These are phyloP conservation scores for Phytoseiulus persimilis DNA, from an alignment of 2,888 invertebrate species.

Conservation along the genomic window DNA sequence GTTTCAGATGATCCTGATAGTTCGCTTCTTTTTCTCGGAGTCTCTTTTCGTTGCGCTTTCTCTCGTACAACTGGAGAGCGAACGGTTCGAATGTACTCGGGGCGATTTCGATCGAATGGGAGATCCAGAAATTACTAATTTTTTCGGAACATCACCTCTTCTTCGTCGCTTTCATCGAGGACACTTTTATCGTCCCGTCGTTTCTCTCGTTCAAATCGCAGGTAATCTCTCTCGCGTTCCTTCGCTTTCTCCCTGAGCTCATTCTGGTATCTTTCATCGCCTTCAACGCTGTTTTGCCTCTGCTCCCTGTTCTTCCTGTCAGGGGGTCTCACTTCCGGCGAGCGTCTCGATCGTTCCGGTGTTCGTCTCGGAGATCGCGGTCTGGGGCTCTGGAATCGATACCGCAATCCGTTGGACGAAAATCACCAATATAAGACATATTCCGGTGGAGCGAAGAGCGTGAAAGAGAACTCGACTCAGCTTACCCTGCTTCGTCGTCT, in stretches of 20 bases:
- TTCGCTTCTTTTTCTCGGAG: constrained; percentile 88
- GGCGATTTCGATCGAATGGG: no score
- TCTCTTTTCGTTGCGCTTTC: constrained; percentile 78
- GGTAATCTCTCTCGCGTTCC: constrained; percentile 51
- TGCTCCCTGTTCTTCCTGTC: background rate
- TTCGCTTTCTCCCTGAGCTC: constrained; percentile 53
- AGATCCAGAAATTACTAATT: no score
- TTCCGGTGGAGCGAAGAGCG: no score
- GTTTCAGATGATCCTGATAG: constrained; percentile 64
- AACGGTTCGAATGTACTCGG: no score
- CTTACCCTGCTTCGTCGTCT: background rate
- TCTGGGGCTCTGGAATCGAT: background rate
- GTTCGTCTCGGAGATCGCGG: constrained; percentile 40
- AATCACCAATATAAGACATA: no score
- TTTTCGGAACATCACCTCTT: constrained; percentile 40
- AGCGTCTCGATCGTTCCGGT: constrained; percentile 7
- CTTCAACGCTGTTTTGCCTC: background rate
- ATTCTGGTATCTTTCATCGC: constrained; percentile 41
- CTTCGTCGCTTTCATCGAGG: constrained; percentile 43
- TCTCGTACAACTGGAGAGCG: constrained; percentile 63
- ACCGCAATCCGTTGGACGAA: no score
- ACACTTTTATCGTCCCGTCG: constrained; percentile 46
- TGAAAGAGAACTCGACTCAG: no score
- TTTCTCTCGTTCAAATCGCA: constrained; percentile 48
- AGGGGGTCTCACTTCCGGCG: no score